Percentiles rank a stretch among this genome's conserved stretches.
Evolutionary conservation across 37 sponge, comb jelly and placozoan species (phyloP).

Genomic region (Agelas oroides): DNA sequence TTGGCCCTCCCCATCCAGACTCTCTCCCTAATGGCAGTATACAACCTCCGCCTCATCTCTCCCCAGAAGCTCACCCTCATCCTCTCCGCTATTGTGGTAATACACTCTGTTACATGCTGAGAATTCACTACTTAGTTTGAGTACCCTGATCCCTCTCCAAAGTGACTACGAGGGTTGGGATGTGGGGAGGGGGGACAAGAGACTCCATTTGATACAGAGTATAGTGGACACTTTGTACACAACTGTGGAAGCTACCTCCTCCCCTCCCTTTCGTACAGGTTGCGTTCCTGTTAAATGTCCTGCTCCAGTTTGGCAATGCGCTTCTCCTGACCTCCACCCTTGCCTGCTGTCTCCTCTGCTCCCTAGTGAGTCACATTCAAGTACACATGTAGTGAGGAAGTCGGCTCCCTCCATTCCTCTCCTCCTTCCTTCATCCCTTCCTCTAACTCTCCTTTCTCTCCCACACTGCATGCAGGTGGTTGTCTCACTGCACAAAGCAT

Average conservation of each 20-base stretch:
- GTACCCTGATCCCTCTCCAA: no score
- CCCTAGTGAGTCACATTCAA: constrained; percentile 75
- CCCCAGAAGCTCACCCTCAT: constrained; percentile 26
- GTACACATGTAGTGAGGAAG: neutral
- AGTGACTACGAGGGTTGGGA: no score
- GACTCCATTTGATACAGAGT: no score
- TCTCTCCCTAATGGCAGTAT: constrained; percentile 42
- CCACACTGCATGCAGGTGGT: neutral
- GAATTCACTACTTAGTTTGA: neutral
- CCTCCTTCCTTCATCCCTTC: no score
- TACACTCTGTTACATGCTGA: neutral
- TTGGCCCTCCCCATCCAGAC: no score
- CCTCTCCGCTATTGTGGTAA: constrained; percentile 15
- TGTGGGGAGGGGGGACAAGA: no score
- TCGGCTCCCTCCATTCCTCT: no score
- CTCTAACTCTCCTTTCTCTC: no score
- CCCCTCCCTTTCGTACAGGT: neutral
- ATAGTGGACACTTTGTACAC: neutral
- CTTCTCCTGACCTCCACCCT: constrained; percentile 75
- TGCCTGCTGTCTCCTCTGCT: constrained; percentile 47
- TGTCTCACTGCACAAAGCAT: neutral
- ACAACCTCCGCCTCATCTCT: constrained; percentile 39
- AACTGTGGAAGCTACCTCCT: neutral
- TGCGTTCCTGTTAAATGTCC: constrained; percentile 58
- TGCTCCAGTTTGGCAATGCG: constrained; percentile 88